Evolutionary conservation across 2,888 invertebrate species (phyloP).

Genomic region (Pantelozetes paolii): DNA sequence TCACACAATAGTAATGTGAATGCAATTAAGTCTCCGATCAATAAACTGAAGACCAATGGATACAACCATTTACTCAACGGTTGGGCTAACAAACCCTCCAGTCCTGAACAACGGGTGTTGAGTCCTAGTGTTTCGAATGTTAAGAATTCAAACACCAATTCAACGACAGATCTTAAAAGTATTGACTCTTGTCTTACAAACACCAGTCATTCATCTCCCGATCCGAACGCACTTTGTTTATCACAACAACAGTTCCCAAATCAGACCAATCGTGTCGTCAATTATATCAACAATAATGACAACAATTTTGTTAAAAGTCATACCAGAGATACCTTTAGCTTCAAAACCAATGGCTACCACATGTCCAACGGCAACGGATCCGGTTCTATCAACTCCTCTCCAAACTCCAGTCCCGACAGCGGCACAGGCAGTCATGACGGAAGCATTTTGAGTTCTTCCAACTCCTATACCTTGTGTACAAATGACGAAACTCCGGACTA

Average conservation of each 20-base stretch:
- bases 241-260: slow-evolving; percentile 37
- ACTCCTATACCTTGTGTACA: slow-evolving; percentile 36
- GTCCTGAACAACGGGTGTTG: slow-evolving; percentile 34
- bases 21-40: slow-evolving; percentile 10
- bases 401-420: slow-evolving; percentile 51
- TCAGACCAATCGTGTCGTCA: slow-evolving; percentile 40
- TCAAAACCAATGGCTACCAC: slow-evolving; percentile 4
- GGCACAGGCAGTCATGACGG: slow-evolving; percentile 43
- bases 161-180: slow-evolving; percentile 7
- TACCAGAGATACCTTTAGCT: slow-evolving; percentile 22
- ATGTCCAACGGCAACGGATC: slow-evolving; percentile 31
- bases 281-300: slow-evolving; percentile 39
- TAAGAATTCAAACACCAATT: neutral
- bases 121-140: neutral
- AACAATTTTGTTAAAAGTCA: slow-evolving; percentile 8
- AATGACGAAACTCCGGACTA: slow-evolving; percentile 41
- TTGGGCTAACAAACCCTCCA: slow-evolving; percentile 40
- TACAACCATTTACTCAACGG: slow-evolving; percentile 38
- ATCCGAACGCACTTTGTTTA: slow-evolving; percentile 28
- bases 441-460: slow-evolving; percentile 31
- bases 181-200: neutral
- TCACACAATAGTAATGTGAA: neutral
- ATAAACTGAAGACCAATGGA: slow-evolving; percentile 5
- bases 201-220: slow-evolving; percentile 25
- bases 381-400: slow-evolving; percentile 47